Evolutionary conservation across 1,140 invertebrate genomes (phyloP).

Genomic region (Nasonia giraulti): DNA sequence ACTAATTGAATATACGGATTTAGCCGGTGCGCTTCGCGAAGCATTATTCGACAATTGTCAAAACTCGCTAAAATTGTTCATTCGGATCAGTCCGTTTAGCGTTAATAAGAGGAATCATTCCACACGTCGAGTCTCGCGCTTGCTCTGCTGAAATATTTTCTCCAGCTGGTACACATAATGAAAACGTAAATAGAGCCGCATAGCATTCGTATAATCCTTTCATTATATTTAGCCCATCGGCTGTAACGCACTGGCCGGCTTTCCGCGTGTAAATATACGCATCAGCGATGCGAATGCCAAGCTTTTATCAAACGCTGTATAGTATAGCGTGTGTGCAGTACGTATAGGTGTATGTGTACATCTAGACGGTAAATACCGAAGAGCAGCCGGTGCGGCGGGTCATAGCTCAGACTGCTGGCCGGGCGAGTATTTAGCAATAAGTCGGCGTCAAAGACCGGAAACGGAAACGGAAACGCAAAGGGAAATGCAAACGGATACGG

Average conservation of each 20-base stretch:
- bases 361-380: neutral
- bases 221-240: conserved; percentile 11
- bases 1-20: no score
- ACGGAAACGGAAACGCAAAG: conserved; percentile 16
- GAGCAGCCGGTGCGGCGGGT: neutral
- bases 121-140: neutral
- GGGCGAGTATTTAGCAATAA: conserved; percentile 36
- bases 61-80: neutral
- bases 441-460: conserved; percentile 8
- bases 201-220: neutral
- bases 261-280: neutral
- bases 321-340: no score
- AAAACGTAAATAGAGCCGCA: neutral
- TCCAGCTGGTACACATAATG: neutral
- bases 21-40: no score
- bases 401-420: neutral
- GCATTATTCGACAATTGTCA: neutral
- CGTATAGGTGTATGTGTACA: neutral
- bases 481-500: conserved; percentile 32
- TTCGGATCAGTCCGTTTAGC: neutral
- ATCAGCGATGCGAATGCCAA: no score
- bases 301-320: no score
- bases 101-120: conserved; percentile 6
- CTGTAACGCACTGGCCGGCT: neutral
- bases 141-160: neutral